phyloP scores from a whole-genome alignment of 2,888 invertebrate species.

The Hirtodrosophila alboralis region DNA sequence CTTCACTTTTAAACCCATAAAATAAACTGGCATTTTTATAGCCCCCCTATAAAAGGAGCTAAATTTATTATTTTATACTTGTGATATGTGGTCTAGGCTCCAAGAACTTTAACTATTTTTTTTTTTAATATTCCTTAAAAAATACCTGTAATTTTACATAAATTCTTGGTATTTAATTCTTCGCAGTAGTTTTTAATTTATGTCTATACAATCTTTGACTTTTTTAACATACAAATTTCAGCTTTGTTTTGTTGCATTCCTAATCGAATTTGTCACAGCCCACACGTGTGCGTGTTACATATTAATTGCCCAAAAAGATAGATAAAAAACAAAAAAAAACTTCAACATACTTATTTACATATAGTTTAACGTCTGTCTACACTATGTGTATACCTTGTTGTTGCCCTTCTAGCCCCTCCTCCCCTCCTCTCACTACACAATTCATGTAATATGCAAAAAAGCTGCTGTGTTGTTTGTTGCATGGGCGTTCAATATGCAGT shows the following conservation, averaged over 20 bases:
- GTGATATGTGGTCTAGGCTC: no score
- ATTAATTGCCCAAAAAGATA: not conserved
- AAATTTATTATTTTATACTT: no score
- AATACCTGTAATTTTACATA: no score
- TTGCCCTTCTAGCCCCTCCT: no score
- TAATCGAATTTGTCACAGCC: slow-evolving; percentile 61
- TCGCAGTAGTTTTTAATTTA: slow-evolving; percentile 28
- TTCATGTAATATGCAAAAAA: slow-evolving; percentile 34
- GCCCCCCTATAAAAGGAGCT: no score
- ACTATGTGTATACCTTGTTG: not conserved
- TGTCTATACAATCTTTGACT: slow-evolving; percentile 31
- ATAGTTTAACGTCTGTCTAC: slow-evolving; percentile 27
- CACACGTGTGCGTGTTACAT: slow-evolving; percentile 45
- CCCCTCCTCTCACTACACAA: not conserved
- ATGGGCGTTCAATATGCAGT: slow-evolving; percentile 71
- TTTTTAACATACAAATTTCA: slow-evolving; percentile 35
- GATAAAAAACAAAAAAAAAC: slow-evolving; percentile 1
- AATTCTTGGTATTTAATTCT: no score
- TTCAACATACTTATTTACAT: slow-evolving; percentile 32
- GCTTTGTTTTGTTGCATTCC: slow-evolving; percentile 58
- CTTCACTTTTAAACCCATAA: no score
- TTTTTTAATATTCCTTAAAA: no score
- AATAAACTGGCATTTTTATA: no score
- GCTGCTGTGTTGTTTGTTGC: slow-evolving; percentile 20
- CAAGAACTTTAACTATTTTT: no score